Evolutionary conservation across 2,113 vertebrate genomes (phyloP), one percentile per base, ranked within the genome.

Genomic region (Poecile atricapillus): DNA sequence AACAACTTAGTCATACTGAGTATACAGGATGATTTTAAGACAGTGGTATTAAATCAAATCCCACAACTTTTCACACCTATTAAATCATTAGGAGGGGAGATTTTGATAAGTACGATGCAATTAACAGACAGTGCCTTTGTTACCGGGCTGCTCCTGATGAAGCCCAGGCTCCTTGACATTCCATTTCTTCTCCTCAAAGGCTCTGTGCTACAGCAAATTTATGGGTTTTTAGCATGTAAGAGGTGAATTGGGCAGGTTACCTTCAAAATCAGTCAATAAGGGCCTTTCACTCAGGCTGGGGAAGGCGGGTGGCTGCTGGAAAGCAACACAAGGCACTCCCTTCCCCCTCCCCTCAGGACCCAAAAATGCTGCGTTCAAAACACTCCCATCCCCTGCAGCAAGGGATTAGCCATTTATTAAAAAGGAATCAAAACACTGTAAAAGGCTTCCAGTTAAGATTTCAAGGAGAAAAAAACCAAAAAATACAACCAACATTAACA

Each of bases 381-480:
- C 88, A 91, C 96, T 95, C 95, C 96, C 95, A 96, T 91, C 73
- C 96, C 94, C 96, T 93, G 91, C 96, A 97, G 95, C 93, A 92
- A 95, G 85, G 93, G 95, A 94, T 96, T 91, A 93, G 94, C 81
- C 90, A 79, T 92, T 94, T 96, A 96, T 93, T 94, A 93, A 90
- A 90, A 90, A 92, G 55, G 87, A 96, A 96, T 91, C 92, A 89
- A 95, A 94, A 92, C 65, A 86, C 85, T 79, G 81, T 68, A 86
- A 85, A 95, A 90, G 33, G 83, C 35, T 94, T 71, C 85, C 85
- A 95, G 93, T 94, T 78, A 86, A 62, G 77, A 91, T 91, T 94
- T 83, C 63, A 87, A 83, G 56, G n/a, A 33, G 0, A 2, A 4
- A 53, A 46, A 49, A 37, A 35, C 5, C 43, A 67, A n/a, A 9